A percentile compares a stretch with the other conserved stretches of the same genome.
These are phyloP conservation scores for Propithecus perrieri DNA, from an alignment of 2,797 vertebrate species.

Conservation along the genomic window DNA sequence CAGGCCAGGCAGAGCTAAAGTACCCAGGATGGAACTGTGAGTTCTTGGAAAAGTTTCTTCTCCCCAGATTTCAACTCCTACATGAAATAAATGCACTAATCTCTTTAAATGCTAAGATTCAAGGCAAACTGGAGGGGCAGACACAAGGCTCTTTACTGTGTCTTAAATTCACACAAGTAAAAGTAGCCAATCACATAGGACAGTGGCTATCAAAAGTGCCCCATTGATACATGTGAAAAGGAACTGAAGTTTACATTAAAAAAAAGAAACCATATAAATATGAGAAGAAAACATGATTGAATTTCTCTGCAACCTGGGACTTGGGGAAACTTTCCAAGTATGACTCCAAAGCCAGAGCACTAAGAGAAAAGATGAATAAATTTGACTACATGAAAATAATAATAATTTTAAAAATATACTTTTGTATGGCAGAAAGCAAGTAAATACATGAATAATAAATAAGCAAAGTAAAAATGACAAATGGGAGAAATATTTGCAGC, in stretches of 20 bases:
- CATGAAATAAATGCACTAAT: neutral
- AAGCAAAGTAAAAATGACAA: neutral
- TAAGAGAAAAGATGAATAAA: neutral
- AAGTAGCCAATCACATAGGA: neutral
- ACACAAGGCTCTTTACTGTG: neutral
- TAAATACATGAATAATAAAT: neutral
- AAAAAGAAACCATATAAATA: neutral
- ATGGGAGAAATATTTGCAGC: neutral
- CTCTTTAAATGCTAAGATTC: neutral
- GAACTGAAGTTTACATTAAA: neutral
- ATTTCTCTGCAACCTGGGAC: neutral
- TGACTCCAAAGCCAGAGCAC: neutral
- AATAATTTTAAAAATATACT: too few relatives aligned
- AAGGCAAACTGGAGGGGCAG: accelerated
- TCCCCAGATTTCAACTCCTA: neutral
- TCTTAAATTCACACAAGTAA: neutral
- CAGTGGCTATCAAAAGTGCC: accelerated
- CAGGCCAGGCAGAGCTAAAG: neutral
- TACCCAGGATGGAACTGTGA: accelerated
- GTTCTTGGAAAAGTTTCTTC: neutral
- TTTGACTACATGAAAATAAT: neutral
- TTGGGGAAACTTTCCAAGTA: neutral
- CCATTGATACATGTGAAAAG: neutral
- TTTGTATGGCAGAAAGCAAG: neutral
- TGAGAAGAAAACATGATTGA: neutral